Evolutionary conservation across 2,888 invertebrate species (phyloP).

Genomic region (Tromatobia lineatoria): DNA sequence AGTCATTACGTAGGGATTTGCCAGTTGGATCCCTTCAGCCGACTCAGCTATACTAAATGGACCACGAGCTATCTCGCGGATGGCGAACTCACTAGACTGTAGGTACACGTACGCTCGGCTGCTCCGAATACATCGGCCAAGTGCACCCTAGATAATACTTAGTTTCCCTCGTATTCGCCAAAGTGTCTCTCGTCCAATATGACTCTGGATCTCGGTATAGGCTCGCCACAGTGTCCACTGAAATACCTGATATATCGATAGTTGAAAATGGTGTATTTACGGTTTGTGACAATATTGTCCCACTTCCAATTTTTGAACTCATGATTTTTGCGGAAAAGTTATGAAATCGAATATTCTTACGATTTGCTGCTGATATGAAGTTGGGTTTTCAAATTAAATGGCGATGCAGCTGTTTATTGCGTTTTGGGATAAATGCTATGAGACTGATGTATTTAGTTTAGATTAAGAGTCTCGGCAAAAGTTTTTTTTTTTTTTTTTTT

Average conservation of each 20-base stretch:
- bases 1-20: slow-evolving; percentile 65
- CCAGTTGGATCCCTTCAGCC: slow-evolving; percentile 53
- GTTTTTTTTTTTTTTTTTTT: too few species aligned
- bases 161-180: slow-evolving; percentile 31
- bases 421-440: too few species aligned
- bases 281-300: not conserved
- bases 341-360: not conserved
- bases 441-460: too few species aligned
- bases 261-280: not conserved
- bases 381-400: too few species aligned
- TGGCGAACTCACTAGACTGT: slow-evolving; percentile 29
- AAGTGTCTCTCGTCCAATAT: slow-evolving; percentile 36
- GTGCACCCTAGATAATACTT: slow-evolving; percentile 53
- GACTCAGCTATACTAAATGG: slow-evolving; percentile 43
- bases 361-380: too few species aligned
- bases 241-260: not conserved
- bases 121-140: slow-evolving; percentile 34
- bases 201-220: slow-evolving; percentile 4
- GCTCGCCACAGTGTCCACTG: not conserved
- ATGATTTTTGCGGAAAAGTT: not conserved
- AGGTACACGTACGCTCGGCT: slow-evolving; percentile 31
- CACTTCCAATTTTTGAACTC: too few species aligned
- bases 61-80: slow-evolving; percentile 30
- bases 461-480: too few species aligned
- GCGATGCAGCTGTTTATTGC: too few species aligned